Evolutionary conservation across 2,888 invertebrate genomes (phyloP), one percentile per base, ranked within the genome.

Genomic region (Hololepta plana): DNA sequence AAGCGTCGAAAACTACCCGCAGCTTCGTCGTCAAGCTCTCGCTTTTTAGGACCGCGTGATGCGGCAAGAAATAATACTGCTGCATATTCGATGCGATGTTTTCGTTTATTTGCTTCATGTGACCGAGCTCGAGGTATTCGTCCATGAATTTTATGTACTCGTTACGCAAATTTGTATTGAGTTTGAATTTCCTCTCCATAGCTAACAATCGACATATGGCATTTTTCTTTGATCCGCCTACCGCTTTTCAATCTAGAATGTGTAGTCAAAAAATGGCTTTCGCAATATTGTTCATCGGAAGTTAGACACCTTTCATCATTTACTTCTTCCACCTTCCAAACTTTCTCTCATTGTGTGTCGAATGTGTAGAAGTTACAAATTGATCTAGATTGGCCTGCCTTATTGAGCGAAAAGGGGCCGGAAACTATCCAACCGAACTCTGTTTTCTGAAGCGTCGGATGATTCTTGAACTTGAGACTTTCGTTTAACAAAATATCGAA

Each of bases 341-440:
- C 17, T n/a, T 19, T 19, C 11, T 26, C 26, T 15, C 17, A 17
- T 20, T 26, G 6, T 11, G 11, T n/a, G 13, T n/a, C 6, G 19
- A n/a, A n/a, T n/a, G n/a, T n/a, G n/a, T n/a, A 12, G n/a, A 26
- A n/a, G 14, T 14, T 11, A 15, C 15, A 15, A 24, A 10, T n/a
- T 15, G 9, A 9, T 9, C 10, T 24, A 12, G 8, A 23, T 22
- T 26, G 10, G 11, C 10, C 23, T 4, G 9, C 12, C 3, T 15
- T 15, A 11, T 6, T 11, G 2, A 11, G 5, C 12, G 12, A n/a
- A 11, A 35, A 16, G 9, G 15, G 26, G 12, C 35, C 35, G 8
- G 34, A 24, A 11, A 37, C 20, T 21, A 35, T 20, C 31, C 31
- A 37, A n/a, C 32, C 37, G 15, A 34, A 26, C 12, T 26, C 13